These are phyloP conservation scores for Mellivora capensis DNA, from an alignment of 2,113 vertebrate species.

Conservation along the genomic window DNA sequence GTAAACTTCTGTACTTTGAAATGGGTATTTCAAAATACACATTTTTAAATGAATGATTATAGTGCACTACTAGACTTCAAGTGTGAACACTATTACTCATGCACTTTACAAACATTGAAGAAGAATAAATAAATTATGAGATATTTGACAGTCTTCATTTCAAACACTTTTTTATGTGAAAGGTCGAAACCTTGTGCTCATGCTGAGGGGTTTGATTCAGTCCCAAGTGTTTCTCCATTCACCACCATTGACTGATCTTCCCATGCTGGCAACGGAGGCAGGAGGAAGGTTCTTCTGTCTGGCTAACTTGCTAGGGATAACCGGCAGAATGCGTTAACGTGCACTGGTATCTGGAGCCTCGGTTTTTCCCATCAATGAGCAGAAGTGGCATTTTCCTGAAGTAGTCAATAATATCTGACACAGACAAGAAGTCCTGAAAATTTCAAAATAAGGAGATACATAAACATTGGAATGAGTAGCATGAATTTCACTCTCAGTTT, in stretches of 20 bases:
- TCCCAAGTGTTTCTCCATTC: not conserved
- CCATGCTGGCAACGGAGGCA: not conserved
- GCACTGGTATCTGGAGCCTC: constrained; percentile 91
- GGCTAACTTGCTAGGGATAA: constrained; percentile 67
- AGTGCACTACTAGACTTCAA: not conserved
- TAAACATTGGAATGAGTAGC: not conserved
- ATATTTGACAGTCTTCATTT: constrained; percentile 45
- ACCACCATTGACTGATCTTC: not conserved
- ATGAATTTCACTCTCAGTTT: not conserved
- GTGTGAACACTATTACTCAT: not conserved
- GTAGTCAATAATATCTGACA: constrained; percentile 89
- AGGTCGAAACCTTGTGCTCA: not conserved
- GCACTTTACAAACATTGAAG: constrained; percentile 36
- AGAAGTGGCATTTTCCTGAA: constrained; percentile 91
- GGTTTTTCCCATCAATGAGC: constrained; percentile 95
- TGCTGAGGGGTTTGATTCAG: not conserved
- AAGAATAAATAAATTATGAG: constrained; percentile 65
- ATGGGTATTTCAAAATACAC: not conserved
- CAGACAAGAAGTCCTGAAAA: constrained; percentile 86
- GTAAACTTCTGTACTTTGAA: constrained; percentile 16
- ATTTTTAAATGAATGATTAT: constrained; percentile 15
- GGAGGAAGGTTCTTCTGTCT: not conserved
- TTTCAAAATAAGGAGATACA: constrained; percentile 37
- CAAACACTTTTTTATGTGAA: constrained; percentile 53
- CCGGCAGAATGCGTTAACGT: constrained; percentile 86